Conservation (phyloP, 2,888 invertebrate genomes). For the Tubulanus polymorphus region DNA sequence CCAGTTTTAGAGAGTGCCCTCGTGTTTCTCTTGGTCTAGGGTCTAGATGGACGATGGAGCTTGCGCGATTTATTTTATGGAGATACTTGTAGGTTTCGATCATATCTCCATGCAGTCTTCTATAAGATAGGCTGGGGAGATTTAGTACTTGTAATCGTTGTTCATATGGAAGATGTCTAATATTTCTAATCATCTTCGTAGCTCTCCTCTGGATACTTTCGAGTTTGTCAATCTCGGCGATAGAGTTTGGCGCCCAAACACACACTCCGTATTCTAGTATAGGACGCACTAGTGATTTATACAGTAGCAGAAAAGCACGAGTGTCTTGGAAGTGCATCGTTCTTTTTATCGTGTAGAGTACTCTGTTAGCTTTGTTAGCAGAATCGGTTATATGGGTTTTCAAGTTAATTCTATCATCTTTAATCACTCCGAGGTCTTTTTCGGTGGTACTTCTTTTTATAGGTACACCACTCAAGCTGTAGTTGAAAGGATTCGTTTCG, state of each 20-base stretch:
- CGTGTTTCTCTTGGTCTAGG: too few relatives aligned
- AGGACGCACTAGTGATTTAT: background rate
- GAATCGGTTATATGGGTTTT: background rate
- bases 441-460: background rate
- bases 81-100: slow-evolving; percentile 8
- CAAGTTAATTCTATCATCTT: background rate
- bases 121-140: slow-evolving; percentile 7
- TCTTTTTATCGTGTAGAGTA: background rate
- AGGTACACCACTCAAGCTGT: background rate
- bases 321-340: background rate
- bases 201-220: slow-evolving; percentile 13
- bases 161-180: slow-evolving; percentile 6
- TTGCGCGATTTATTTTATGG: background rate
- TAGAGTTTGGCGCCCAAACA: background rate
- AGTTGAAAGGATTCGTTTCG: background rate
- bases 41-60: too few relatives aligned
- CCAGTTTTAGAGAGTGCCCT: too few relatives aligned
- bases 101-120: slow-evolving; percentile 10
- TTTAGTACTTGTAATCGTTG: slow-evolving; percentile 5
- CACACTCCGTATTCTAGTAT: background rate
- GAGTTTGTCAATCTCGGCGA: background rate
- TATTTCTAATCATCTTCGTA: slow-evolving; percentile 3
- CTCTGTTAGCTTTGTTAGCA: background rate
- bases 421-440: background rate
- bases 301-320: background rate